Evolutionary conservation across 2,888 invertebrate genomes (phyloP).

Genomic region (Azorinus chamasolen): DNA sequence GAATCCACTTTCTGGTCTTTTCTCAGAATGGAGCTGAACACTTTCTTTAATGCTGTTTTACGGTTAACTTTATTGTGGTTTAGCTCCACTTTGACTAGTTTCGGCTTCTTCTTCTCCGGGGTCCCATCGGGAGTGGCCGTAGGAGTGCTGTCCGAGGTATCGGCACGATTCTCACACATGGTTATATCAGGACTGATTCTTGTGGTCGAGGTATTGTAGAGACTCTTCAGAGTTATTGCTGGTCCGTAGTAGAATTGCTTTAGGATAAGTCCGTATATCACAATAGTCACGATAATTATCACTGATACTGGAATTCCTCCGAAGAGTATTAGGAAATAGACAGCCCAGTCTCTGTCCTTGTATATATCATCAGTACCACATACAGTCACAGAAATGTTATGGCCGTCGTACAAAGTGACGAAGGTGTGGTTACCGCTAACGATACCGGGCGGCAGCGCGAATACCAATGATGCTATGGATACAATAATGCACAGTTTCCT

Average conservation of each 20-base stretch:
- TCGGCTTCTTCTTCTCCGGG: background rate
- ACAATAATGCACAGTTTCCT: constrained; percentile 50
- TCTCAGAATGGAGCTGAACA: constrained; percentile 24
- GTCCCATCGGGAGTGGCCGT: background rate
- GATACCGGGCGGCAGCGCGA: constrained; percentile 63
- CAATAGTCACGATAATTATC: constrained; percentile 55
- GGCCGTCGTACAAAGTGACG: constrained; percentile 50
- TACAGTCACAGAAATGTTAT: constrained; percentile 55
- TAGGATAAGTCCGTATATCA: constrained; percentile 52
- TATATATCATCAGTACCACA: constrained; percentile 60
- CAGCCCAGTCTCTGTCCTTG: constrained; percentile 54
- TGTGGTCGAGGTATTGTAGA: constrained; percentile 37
- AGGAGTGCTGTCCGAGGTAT: background rate
- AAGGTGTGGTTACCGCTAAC: constrained; percentile 56
- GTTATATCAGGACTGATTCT: constrained; percentile 1
- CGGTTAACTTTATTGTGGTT: background rate
- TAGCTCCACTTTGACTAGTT: background rate
- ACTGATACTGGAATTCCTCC: constrained; percentile 57
- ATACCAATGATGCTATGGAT: constrained; percentile 45
- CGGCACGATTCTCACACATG: constrained; percentile 1
- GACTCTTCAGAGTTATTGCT: constrained; percentile 31
- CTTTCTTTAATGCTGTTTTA: constrained; percentile 6
- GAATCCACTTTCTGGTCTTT: background rate
- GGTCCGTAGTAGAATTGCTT: constrained; percentile 53
- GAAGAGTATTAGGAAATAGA: constrained; percentile 42